These are phyloP conservation scores for Neria commutata DNA, from an alignment of 2,888 invertebrate genomes.

Conservation along the genomic window DNA sequence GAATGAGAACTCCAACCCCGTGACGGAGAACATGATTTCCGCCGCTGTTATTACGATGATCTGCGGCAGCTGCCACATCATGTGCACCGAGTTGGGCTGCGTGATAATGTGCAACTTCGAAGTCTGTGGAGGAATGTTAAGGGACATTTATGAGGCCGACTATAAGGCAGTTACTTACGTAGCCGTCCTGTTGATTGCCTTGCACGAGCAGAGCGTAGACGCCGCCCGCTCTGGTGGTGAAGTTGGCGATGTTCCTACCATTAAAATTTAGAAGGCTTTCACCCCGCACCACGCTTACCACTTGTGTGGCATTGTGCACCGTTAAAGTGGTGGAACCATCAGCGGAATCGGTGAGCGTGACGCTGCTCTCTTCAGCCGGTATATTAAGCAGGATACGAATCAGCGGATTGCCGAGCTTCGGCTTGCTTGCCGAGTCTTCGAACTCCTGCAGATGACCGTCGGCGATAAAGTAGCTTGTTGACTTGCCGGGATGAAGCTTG, in stretches of 20 bases:
- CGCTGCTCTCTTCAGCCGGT: conserved; percentile 34
- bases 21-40: conserved; percentile 95
- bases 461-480: conserved; percentile 52
- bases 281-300: conserved; percentile 42
- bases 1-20: conserved; percentile 94
- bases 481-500: conserved; percentile 42
- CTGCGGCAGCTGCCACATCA: conserved; percentile 84
- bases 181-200: conserved; percentile 57
- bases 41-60: conserved; percentile 90
- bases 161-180: conserved; percentile 50
- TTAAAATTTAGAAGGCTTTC: conserved; percentile 36
- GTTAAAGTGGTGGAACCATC: conserved; percentile 21
- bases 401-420: conserved; percentile 50
- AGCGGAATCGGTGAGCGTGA: conserved; percentile 33
- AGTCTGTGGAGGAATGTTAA: conserved; percentile 31
- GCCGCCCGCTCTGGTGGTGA: conserved; percentile 67
- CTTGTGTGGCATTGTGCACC: conserved; percentile 36
- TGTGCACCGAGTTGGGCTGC: conserved; percentile 75
- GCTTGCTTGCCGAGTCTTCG: conserved; percentile 49
- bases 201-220: conserved; percentile 67
- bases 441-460: conserved; percentile 42
- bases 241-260: conserved; percentile 34
- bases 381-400: conserved; percentile 56
- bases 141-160: neutral
- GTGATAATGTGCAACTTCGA: conserved; percentile 58